These are phyloP conservation scores for Trichechus manatus DNA, from an alignment of 2,113 vertebrate genomes.

Conservation along the genomic window DNA sequence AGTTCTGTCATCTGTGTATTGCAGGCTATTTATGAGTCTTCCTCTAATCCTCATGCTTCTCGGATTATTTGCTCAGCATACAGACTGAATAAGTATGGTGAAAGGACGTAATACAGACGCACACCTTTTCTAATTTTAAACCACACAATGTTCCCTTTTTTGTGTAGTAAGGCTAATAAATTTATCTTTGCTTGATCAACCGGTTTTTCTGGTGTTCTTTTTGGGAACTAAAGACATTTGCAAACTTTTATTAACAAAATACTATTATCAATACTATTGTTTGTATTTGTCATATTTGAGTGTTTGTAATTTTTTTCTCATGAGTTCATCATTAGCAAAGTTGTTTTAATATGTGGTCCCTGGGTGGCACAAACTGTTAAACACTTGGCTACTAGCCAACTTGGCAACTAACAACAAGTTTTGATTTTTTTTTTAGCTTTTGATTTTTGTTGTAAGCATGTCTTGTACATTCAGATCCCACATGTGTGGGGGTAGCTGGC, in stretches of 20 bases:
- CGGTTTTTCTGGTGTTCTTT: neutral
- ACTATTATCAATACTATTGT: neutral
- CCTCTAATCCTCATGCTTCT: too few relatives aligned
- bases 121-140: too few relatives aligned
- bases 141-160: neutral
- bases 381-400: too few relatives aligned
- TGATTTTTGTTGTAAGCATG: neutral
- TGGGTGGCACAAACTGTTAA: too few relatives aligned
- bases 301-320: neutral
- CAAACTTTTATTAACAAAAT: neutral
- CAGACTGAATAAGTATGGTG: too few relatives aligned
- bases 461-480: neutral
- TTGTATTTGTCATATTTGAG: neutral
- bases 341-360: too few relatives aligned
- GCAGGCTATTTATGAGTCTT: too few relatives aligned
- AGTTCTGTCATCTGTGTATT: too few relatives aligned
- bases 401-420: neutral
- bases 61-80: too few relatives aligned
- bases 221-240: neutral
- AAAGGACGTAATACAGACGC: too few relatives aligned
- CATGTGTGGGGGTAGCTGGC: too few relatives aligned
- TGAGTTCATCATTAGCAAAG: neutral
- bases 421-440: constrained; percentile 4
- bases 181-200: neutral
- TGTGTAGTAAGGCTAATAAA: neutral